phyloP scores from a whole-genome alignment of 2,797 vertebrate genomes.

The Chloroceryle inda region DNA sequence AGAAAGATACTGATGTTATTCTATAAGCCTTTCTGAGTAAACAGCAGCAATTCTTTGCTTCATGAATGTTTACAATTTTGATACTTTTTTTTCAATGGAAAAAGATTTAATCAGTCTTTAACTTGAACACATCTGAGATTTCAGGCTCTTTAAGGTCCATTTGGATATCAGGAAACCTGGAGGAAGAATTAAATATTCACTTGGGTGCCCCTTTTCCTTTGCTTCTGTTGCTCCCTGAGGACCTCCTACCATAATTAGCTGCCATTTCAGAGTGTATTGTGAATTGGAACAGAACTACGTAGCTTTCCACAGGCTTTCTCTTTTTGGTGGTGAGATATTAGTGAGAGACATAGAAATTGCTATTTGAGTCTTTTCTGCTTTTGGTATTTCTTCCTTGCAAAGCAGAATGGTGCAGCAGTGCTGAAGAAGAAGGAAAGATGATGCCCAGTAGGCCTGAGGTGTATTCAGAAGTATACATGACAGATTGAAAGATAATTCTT shows the following conservation, averaged over 20 bases:
- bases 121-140: background rate
- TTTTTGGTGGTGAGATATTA: background rate
- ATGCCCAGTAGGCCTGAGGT: background rate
- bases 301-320: background rate
- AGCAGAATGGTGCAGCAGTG: background rate
- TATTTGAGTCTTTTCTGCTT: background rate
- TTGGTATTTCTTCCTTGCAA: background rate
- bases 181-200: background rate
- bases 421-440: background rate
- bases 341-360: background rate
- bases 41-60: background rate
- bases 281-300: background rate
- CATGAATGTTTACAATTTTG: background rate
- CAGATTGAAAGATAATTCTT: background rate
- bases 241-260: background rate
- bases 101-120: background rate
- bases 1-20: constrained; percentile 3
- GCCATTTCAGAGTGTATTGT: background rate
- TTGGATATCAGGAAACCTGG: background rate
- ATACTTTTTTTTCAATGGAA: background rate
- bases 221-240: background rate
- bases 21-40: background rate
- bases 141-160: background rate
- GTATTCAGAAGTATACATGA: background rate
- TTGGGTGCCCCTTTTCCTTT: background rate